Conservation (phyloP, 2,888 invertebrate species). For the Mythimna loreyi region DNA sequence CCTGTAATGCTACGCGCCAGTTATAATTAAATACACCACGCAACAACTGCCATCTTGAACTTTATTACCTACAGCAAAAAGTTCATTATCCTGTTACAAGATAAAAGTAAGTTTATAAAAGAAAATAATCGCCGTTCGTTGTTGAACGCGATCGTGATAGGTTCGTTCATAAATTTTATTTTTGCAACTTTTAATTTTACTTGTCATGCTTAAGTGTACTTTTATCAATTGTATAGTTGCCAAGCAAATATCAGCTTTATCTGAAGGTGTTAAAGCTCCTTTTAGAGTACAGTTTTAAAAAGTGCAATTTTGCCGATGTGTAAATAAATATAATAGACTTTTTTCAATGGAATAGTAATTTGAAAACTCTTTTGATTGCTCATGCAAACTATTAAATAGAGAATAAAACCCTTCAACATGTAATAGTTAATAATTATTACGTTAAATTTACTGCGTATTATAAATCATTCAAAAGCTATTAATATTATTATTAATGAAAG, state of each 20-base stretch:
- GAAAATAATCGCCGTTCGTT: conserved; percentile 49
- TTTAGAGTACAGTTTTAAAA: conserved; percentile 7
- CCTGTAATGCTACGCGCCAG: conserved; percentile 42
- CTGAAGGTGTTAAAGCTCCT: background rate
- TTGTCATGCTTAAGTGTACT: conserved; percentile 43
- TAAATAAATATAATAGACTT: conserved; percentile 41
- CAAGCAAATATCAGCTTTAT: conserved; percentile 28
- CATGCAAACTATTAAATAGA: conserved; percentile 30
- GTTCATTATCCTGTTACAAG: conserved; percentile 30
- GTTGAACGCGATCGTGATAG: conserved; percentile 56
- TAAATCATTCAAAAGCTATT: conserved; percentile 6
- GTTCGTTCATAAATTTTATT: conserved; percentile 54
- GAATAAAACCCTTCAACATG: conserved; percentile 8
- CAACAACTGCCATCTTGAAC: conserved; percentile 48
- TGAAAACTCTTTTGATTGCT: conserved; percentile 22
- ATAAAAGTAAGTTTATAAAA: conserved; percentile 28
- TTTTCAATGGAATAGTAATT: conserved; percentile 35
- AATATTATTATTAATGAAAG: background rate
- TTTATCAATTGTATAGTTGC: conserved; percentile 5
- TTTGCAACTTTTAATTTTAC: conserved; percentile 58
- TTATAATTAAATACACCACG: conserved; percentile 48
- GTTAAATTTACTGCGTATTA: conserved; percentile 23
- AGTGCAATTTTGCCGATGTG: conserved; percentile 15
- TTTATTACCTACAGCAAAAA: conserved; percentile 20
- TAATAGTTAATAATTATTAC: conserved; percentile 10